A percentile compares a stretch with the other conserved stretches of the same genome.
These are phyloP conservation scores for Campylomormyrus tamandua DNA, from an alignment of 2,113 vertebrate genomes.

Conservation along the genomic window DNA sequence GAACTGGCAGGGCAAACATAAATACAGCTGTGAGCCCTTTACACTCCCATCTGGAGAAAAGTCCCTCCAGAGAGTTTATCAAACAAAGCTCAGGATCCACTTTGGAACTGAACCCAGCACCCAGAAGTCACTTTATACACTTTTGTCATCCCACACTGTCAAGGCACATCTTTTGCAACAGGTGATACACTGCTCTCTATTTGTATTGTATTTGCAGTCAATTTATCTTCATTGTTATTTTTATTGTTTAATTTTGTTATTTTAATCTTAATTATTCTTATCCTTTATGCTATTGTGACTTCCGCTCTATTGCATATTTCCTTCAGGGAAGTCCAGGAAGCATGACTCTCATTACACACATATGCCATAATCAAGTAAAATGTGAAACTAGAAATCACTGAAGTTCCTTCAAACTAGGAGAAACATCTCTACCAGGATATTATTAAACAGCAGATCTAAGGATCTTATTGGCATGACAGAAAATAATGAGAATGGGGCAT, in stretches of 20 bases:
- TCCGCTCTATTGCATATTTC: background rate
- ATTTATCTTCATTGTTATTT: background rate
- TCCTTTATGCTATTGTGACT: background rate
- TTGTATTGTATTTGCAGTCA: background rate
- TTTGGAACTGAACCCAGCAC: background rate
- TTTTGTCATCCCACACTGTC: background rate
- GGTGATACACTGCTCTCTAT: background rate
- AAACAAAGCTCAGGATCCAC: background rate
- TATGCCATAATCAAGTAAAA: background rate
- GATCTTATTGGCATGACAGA: background rate
- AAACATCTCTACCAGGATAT: background rate
- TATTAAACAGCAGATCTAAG: background rate
- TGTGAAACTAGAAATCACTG: background rate
- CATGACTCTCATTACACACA: background rate
- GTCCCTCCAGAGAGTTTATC: background rate
- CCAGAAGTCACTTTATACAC: background rate
- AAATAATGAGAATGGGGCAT: background rate
- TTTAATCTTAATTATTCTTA: background rate
- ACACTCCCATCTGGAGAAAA: background rate
- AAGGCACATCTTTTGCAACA: background rate
- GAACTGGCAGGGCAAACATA: background rate
- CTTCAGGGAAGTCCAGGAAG: background rate
- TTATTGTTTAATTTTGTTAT: background rate
- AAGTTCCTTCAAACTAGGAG: background rate
- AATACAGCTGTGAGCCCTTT: background rate